Percentiles rank a stretch among this genome's conserved stretches.
phyloP scores from a whole-genome alignment of 2,888 invertebrate species.

The Pyrochroa serraticornis region DNA sequence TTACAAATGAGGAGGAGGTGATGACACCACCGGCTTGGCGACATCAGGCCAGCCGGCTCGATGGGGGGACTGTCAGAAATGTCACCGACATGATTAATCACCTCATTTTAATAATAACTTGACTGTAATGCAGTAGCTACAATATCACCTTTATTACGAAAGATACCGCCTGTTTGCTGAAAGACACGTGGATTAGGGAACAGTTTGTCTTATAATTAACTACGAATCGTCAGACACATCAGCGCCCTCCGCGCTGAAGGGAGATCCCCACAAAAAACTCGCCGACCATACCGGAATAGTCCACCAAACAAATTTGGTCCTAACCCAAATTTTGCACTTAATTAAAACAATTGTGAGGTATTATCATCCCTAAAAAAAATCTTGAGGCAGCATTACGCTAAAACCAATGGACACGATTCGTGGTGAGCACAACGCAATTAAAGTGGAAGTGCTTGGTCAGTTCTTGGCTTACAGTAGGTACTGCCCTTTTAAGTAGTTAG shows the following conservation, averaged over 20 bases:
- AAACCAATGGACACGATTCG: no score
- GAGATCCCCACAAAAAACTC: no score
- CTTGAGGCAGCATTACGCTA: no score
- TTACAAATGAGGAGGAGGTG: constrained; percentile 53
- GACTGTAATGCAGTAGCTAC: constrained; percentile 55
- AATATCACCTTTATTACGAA: constrained; percentile 57
- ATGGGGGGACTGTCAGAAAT: constrained; percentile 54
- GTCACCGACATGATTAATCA: constrained; percentile 59
- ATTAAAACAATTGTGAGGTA: no score
- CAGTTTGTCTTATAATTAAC: constrained; percentile 50
- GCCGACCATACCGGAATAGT: no score
- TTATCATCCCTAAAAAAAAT: no score
- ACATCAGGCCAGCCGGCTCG: constrained; percentile 46
- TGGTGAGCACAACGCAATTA: no score
- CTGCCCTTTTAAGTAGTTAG: no score
- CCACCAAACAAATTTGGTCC: no score
- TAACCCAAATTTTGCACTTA: no score
- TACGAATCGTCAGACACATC: constrained; percentile 36
- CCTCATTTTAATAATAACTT: constrained; percentile 61
- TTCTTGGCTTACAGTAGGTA: no score
- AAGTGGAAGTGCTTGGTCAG: no score
- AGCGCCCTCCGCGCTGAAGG: background rate
- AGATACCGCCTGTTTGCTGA: constrained; percentile 48
- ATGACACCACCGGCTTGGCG: constrained; percentile 51
- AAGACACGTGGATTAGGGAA: constrained; percentile 49